Evolutionary conservation across 2,797 vertebrate species (phyloP), one percentile per base, ranked within the genome.

Genomic region (Intellagama lesueurii): DNA sequence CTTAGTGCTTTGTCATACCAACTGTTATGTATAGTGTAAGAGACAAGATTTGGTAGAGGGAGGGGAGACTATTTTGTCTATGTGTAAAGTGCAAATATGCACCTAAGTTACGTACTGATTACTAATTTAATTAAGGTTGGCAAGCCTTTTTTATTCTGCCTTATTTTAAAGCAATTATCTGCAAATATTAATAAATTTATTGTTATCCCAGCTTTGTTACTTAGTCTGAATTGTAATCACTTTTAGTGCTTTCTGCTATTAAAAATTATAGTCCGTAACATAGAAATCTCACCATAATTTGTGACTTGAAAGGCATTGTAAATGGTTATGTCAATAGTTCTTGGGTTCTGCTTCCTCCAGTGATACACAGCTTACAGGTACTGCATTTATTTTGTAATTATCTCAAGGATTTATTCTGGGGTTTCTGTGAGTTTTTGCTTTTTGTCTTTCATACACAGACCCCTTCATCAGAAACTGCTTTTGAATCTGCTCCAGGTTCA

Each of bases 271-370:
- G 84, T 60, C 47, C 70, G 1, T 81, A 90, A 26, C 86, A 60
- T 83, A 91, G 80, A 19, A 1, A 12, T 40, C 26, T 79, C 28
- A 16, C 76, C 56, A 19, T 78, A 35, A 7, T 84, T 76, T 87
- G 52, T 81, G 35, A 81, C 91, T 89, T 80, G 26, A 84, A 91
- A 87, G 49, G 81, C 83, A 86, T n/a, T 75, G 66, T 40, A 86
- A 81, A 85, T 86, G 87, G 49, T 89, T 56, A 47, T 7, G 88
- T 47, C 81, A 85, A 68, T 0, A 49, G 8, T 28, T 78, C 83
- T 88, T 89, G n/a, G 2, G 26, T 30, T 88, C 49, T 70, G 64
- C 32, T 30, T 35, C 26, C 28, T 8, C 4, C 11, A 40, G 28
- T 68, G 22, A 70, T 32, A 2, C 4, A 60, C 0, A 30, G 7